A percentile compares a stretch with the other conserved stretches of the same genome.
These are phyloP conservation scores for Psittacara wagleri DNA, from an alignment of 2,113 vertebrate species.

Conservation along the genomic window DNA sequence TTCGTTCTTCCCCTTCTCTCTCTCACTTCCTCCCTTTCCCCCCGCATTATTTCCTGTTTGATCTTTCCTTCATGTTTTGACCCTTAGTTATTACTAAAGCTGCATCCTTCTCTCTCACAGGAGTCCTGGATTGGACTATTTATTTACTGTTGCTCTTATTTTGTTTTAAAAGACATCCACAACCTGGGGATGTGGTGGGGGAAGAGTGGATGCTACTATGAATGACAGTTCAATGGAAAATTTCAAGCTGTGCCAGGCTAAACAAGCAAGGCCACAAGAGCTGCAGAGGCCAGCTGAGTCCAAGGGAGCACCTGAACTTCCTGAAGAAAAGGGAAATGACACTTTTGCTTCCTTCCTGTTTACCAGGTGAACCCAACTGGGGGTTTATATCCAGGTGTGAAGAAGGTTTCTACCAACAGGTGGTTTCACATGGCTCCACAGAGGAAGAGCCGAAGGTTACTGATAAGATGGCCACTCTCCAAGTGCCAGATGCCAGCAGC, in stretches of 20 bases:
- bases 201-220: not conserved
- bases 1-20: not conserved
- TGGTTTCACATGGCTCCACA: not conserved
- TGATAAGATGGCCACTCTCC: accelerated
- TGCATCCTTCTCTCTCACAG: constrained; percentile 9
- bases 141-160: constrained; percentile 14
- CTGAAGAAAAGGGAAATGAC: not conserved
- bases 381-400: not conserved
- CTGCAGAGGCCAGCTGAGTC: not conserved
- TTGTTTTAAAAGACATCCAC: constrained; percentile 21
- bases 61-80: constrained; percentile 30
- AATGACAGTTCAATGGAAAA: not conserved
- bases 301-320: not conserved
- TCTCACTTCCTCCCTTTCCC: not conserved
- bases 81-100: not conserved
- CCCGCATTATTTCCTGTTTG: constrained; percentile 16
- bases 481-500: accelerated
- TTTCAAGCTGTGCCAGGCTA: constrained; percentile 9
- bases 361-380: not conserved
- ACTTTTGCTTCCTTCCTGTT: not conserved
- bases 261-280: not conserved
- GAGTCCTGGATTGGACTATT: not conserved
- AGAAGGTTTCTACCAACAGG: not conserved
- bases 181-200: not conserved
- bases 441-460: not conserved